phyloP scores from a whole-genome alignment of 2,797 vertebrate species.

The Paedocypris micromegethes region DNA sequence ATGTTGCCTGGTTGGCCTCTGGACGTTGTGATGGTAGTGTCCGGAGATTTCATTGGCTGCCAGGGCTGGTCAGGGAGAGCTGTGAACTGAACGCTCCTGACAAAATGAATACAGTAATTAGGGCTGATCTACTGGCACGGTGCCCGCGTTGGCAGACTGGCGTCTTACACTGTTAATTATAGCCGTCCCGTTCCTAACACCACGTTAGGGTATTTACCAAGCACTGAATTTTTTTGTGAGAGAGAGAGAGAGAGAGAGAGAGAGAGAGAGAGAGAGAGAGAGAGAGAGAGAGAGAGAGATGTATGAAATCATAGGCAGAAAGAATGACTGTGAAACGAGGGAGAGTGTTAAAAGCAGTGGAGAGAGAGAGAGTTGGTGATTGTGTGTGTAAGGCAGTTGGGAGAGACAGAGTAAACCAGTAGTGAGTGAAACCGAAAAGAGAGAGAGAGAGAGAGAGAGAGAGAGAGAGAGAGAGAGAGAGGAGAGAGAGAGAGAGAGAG shows the following conservation, averaged over 20 bases:
- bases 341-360: constrained; percentile 1
- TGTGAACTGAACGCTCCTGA: constrained; percentile 76
- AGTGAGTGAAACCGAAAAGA: too few species aligned
- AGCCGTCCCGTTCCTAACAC: constrained; percentile 64
- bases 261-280: neutral
- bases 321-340: too few species aligned
- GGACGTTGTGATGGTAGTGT: constrained; percentile 32
- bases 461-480: too few species aligned
- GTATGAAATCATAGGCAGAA: too few species aligned
- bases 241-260: constrained; percentile 5
- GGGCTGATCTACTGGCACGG: constrained; percentile 78
- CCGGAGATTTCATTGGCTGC: constrained; percentile 36
- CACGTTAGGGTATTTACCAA: constrained; percentile 51
- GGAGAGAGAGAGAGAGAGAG: too few species aligned
- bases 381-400: constrained; percentile 2
- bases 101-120: constrained; percentile 80
- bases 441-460: too few species aligned
- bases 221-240: constrained; percentile 41
- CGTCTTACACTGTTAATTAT: constrained; percentile 77
- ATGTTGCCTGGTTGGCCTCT: constrained; percentile 44
- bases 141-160: constrained; percentile 71
- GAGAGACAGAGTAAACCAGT: neutral
- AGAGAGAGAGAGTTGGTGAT: constrained; percentile 9
- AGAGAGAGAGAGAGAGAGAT: too few species aligned
- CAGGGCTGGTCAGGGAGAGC: constrained; percentile 62